Percentiles rank a stretch among this genome's conserved stretches.
These are phyloP conservation scores for Suillia variegata DNA, from an alignment of 2,888 invertebrate genomes.

Conservation along the genomic window DNA sequence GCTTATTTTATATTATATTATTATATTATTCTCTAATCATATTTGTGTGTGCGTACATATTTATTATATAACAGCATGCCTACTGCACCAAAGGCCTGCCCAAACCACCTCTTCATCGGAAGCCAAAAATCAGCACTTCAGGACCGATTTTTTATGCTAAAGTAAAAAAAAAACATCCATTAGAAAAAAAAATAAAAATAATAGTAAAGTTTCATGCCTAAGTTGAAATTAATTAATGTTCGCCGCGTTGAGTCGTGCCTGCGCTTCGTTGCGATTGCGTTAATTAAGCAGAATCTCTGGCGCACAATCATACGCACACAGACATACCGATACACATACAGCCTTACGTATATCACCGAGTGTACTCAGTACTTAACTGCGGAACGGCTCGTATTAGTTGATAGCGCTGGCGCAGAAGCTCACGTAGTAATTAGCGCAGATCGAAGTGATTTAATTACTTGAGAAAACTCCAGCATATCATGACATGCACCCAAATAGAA, in stretches of 20 bases:
- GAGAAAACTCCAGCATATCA: slow-evolving; percentile 38
- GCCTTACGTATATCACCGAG: too few relatives aligned
- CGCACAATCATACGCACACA: slow-evolving; percentile 20
- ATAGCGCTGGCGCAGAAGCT: slow-evolving; percentile 43
- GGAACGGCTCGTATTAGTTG: too few relatives aligned
- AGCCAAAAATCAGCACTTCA: too few relatives aligned
- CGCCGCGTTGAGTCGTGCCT: slow-evolving; percentile 35
- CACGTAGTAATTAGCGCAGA: slow-evolving; percentile 50
- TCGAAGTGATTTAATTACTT: slow-evolving; percentile 56
- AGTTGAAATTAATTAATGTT: slow-evolving; percentile 51
- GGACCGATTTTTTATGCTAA: too few relatives aligned
- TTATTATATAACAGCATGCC: too few relatives aligned
- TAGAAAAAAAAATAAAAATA: not conserved
- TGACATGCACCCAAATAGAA: not conserved
- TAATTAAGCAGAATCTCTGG: slow-evolving; percentile 54
- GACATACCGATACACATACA: too few relatives aligned
- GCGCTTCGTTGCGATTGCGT: slow-evolving; percentile 48
- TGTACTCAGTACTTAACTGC: too few relatives aligned
- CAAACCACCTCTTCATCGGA: too few relatives aligned
- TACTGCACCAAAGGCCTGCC: too few relatives aligned
- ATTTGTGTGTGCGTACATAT: not conserved
- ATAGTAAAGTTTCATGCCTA: slow-evolving; percentile 1
- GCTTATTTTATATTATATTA: too few relatives aligned
- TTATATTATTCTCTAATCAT: not conserved
- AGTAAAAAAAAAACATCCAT: not conserved